A percentile compares a stretch with the other conserved stretches of the same genome.
Evolutionary conservation across 2,113 vertebrate species (phyloP).

Genomic region (Arvicanthis niloticus): DNA sequence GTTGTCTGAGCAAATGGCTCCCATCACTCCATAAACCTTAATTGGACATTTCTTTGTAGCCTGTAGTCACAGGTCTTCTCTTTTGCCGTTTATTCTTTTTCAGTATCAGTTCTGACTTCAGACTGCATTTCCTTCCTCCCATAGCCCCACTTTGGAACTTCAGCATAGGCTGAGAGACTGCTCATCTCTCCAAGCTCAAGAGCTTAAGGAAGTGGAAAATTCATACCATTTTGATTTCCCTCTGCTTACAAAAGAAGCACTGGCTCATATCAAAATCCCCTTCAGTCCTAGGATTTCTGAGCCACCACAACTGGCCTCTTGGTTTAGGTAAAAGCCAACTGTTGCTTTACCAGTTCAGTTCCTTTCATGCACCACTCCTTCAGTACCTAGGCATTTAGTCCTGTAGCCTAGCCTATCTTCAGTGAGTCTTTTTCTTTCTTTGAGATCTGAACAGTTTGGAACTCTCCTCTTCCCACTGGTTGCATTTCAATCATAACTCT

Average conservation of each 20-base stretch:
- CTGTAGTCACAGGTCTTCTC: conserved; percentile 10
- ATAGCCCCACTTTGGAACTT: conserved; percentile 50
- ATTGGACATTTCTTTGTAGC: conserved; percentile 59
- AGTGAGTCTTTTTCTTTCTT: neutral
- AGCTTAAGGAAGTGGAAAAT: conserved; percentile 50
- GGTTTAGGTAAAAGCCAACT: neutral
- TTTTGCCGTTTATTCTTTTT: conserved; percentile 66
- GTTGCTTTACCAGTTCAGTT: conserved; percentile 36
- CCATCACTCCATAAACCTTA: neutral
- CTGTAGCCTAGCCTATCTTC: neutral
- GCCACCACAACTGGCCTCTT: neutral
- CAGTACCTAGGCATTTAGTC: neutral
- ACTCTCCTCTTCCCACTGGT: conserved; percentile 24
- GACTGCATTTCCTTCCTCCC: conserved; percentile 18
- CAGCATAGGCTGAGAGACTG: conserved; percentile 36
- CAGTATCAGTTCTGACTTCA: conserved; percentile 62
- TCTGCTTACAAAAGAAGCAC: conserved; percentile 24
- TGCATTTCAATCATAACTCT: conserved; percentile 16
- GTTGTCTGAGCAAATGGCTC: conserved; percentile 55
- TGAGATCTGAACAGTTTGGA: neutral
- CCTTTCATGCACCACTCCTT: neutral
- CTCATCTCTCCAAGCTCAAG: conserved; percentile 43
- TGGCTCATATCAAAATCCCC: conserved; percentile 20
- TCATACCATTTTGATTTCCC: conserved; percentile 51
- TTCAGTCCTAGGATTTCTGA: conserved; percentile 1